Evolutionary conservation across 1,140 invertebrate genomes (phyloP), one percentile per base, ranked within the genome.

Genomic region (Aphelenchoides besseyi): DNA sequence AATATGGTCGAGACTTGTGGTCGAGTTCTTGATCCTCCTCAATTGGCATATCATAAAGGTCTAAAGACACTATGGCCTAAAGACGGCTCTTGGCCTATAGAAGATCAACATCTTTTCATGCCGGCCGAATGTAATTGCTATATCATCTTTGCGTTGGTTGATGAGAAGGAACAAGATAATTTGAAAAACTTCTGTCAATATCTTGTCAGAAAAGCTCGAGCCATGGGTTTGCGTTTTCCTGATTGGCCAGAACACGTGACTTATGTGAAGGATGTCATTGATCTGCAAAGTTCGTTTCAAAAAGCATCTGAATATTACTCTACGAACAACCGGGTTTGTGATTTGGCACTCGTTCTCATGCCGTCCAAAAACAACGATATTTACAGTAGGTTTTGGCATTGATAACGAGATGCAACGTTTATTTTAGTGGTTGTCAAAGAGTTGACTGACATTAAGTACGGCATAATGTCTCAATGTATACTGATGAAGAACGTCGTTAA

Each of bases 1-100:
- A 92, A 90, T 79, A 98, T 98, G 95, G 95, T 97, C 91, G 95
- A 98, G 87, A 94, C 98, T 16, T 89, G 93, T 61, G 95, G 95
- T 26, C 90, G 96, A 30, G 93, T 99, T 23, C 86, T 99, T 79
- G 92, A 92, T 55, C 93, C 95, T 64, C 96, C 96, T 16, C 97
- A 97, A 86, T 88, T 99, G n/a, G 95, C 97, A 86, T 99, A 98
- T 86, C 52, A 79, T 68, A 61, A 68, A 69, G 26, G 28, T 57
- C 29, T 68, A 28, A 12, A 52, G 18, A 68, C 76, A 3, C 70
- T 79, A 1, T 33, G 61, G n/a, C 77, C 77, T 12, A 79, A 79
- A 57, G 77, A 79, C 54, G 77, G 77, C 9, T 68, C 77, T 3
- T 79, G 77, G 77, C 48, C 71, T 16, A 70, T 79, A 71, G 77